Evolutionary conservation across 2,888 invertebrate genomes (phyloP).

Genomic region (Agonum fuliginosum): DNA sequence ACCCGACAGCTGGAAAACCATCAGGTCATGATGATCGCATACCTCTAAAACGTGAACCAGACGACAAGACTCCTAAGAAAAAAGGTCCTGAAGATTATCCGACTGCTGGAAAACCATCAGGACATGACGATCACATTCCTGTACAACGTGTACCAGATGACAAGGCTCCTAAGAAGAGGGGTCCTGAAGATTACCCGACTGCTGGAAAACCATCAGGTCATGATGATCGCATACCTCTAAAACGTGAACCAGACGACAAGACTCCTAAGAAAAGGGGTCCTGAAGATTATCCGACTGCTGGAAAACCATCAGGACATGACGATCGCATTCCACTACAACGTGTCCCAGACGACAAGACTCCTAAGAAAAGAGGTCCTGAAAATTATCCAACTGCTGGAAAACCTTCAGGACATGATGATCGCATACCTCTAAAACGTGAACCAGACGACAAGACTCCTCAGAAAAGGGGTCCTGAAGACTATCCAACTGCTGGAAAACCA

Average conservation of each 20-base stretch:
- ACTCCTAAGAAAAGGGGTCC: too few species aligned
- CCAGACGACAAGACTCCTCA: too few species aligned
- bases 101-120: constrained; percentile 60
- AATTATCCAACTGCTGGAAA: too few species aligned
- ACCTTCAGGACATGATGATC: too few species aligned
- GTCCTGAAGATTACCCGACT: background rate
- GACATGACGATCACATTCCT: constrained; percentile 67
- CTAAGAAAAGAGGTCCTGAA: too few species aligned
- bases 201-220: background rate
- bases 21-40: background rate
- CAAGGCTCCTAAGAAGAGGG: background rate
- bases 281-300: too few species aligned
- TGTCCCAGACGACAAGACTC: background rate
- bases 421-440: too few species aligned
- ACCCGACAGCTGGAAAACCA: constrained; percentile 7
- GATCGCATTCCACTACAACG: too few species aligned
- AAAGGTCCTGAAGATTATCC: constrained; percentile 17
- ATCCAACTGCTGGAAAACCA: too few species aligned
- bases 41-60: background rate
- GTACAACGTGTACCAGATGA: background rate
- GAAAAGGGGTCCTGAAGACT: background rate
- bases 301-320: too few species aligned
- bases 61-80: background rate
- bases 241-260: too few species aligned
- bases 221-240: background rate